A percentile compares a stretch with the other conserved stretches of the same genome.
Conservation (phyloP, 2,113 vertebrate genomes). For the Phalacrocorax carbo region DNA sequence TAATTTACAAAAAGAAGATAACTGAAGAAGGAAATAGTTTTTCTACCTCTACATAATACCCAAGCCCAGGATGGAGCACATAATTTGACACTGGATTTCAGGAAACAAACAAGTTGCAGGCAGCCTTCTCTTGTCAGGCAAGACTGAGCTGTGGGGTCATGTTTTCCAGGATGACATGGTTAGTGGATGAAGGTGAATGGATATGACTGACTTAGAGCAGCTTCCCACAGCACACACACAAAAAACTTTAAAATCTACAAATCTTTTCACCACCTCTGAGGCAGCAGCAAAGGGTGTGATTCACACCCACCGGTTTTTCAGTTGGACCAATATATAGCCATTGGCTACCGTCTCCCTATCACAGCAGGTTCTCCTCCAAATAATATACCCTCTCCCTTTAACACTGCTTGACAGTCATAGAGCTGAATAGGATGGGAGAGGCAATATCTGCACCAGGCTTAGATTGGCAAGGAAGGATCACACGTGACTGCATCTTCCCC, state of each 20-base stretch:
- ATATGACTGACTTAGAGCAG: neutral
- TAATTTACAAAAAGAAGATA: neutral
- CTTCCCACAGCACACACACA: neutral
- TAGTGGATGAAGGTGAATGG: neutral
- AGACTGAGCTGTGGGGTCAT: neutral
- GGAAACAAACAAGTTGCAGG: neutral
- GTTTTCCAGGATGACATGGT: neutral
- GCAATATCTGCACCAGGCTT: neutral
- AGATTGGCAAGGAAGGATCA: neutral
- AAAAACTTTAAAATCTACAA: neutral
- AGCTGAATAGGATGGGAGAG: neutral
- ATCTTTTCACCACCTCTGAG: neutral
- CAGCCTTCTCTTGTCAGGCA: neutral
- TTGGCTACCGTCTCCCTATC: neutral
- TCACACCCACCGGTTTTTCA: neutral
- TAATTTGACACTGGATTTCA: conserved; percentile 4
- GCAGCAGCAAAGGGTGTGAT: neutral
- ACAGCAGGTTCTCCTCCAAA: neutral
- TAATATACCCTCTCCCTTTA: neutral
- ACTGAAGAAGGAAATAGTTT: neutral
- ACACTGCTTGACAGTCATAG: neutral
- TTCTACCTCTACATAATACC: neutral
- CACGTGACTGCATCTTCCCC: neutral
- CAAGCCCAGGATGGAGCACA: neutral
- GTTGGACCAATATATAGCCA: neutral